Evolutionary conservation across 2,797 vertebrate species (phyloP), one percentile per base, ranked within the genome.

Genomic region (Sphenopsis melanotis): DNA sequence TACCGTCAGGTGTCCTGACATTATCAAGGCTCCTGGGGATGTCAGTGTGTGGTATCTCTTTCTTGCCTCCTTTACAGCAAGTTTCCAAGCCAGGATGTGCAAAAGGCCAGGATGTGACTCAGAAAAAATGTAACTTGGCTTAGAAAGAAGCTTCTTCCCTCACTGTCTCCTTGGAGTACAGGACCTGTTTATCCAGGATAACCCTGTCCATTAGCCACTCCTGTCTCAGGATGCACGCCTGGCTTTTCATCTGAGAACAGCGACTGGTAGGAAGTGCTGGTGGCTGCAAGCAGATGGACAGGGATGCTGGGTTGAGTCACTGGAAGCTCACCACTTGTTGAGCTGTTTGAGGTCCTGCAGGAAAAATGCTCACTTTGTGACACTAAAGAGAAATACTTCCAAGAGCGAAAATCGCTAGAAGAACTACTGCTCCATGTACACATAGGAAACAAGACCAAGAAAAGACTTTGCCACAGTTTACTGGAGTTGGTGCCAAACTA

Each of bases 291-390:
- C 91, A 92, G 39, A 72, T 16, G 63, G 80, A 46, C 80, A 84
- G 63, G 47, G 78, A 79, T 2, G 0, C 72, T 41, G 88, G 12
- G 15, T 56, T 94, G 64, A 92, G 66, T 74, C 90, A 63, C 93
- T 50, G 79, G 84, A 72, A 91, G 85, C 36, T 37, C 72, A 94
- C 9, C 69, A 81, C 80, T 93, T 75, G 61, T 72, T 41, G 79
- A 95, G 94, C 77, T 83, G 86, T 89, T 91, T 78, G 83, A 96
- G 72, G 87, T 90, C 92, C 86, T 92, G 78, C 84, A 89, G 82
- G 80, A 91, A 83, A 92, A 94, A 76, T 71, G 84, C 68, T 91
- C 64, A 76, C 72, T 89, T 95, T 76, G 83, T 79, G 86, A 75
- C 86, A 80, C 64, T 53, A 10, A 47, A 65, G 61, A 75, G 32